Percentiles rank a stretch among this genome's conserved stretches.
These are phyloP conservation scores for Drosophila lowei DNA, from an alignment of 1,140 invertebrate genomes.

Conservation along the genomic window DNA sequence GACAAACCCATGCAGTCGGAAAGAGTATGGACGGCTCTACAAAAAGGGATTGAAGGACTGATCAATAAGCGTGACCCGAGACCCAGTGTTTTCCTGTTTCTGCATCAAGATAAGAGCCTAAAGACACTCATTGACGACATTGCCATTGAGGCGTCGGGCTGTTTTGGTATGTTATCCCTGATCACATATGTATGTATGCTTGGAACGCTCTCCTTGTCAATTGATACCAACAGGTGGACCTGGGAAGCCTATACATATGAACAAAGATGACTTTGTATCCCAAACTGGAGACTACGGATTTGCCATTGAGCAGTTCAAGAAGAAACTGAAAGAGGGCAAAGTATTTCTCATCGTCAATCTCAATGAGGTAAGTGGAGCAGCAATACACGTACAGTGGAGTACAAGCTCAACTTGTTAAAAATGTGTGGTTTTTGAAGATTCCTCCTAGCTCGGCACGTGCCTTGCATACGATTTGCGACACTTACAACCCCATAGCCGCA, in stretches of 20 bases:
- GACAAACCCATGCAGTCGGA: slow-evolving; percentile 29
- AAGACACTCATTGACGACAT: slow-evolving; percentile 51
- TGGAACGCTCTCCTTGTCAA: background rate
- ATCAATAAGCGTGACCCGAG: slow-evolving; percentile 48
- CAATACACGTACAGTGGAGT: background rate
- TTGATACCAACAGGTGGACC: slow-evolving; percentile 31
- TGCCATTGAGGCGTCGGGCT: slow-evolving; percentile 53
- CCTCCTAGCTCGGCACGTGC: slow-evolving; percentile 61
- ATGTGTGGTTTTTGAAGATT: slow-evolving; percentile 40
- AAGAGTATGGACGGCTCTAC: slow-evolving; percentile 53
- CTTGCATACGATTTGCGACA: slow-evolving; percentile 75
- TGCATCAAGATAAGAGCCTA: slow-evolving; percentile 46
- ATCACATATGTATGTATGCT: background rate
- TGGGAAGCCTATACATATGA: slow-evolving; percentile 46
- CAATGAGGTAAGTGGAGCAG: slow-evolving; percentile 56
- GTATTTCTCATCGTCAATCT: slow-evolving; percentile 73
- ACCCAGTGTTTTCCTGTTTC: slow-evolving; percentile 63
- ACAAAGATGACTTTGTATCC: slow-evolving; percentile 56
- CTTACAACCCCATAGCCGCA: slow-evolving; percentile 54
- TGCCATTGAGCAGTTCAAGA: slow-evolving; percentile 65
- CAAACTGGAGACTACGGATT: slow-evolving; percentile 58
- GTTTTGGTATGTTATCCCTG: slow-evolving; percentile 53
- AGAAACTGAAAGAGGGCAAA: slow-evolving; percentile 62
- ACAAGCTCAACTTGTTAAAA: background rate
- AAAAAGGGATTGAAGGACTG: slow-evolving; percentile 55